Base-by-base conservation (phyloP, 1,140 invertebrate genomes). In the Listronotus oregonensis region DNA sequence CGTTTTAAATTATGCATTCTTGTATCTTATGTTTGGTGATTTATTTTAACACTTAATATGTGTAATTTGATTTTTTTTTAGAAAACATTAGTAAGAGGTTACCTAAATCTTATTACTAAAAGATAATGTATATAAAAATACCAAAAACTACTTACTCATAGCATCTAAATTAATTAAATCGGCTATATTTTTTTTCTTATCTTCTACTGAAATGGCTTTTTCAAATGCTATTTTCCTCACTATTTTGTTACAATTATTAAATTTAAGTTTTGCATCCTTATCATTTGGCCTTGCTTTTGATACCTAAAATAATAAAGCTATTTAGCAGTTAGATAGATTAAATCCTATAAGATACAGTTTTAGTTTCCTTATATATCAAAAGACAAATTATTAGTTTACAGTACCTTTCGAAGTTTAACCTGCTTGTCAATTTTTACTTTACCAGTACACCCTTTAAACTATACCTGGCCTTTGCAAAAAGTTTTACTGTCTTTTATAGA, bases 121-220 rank as follows among this genome's bases (percentile, higher is more conserved):
- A n/a, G n/a, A n/a, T n/a, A 27, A 27, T 27, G 21, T 5, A 27
- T 27, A 27, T 27, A 3, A 27, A 27, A 27, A 27, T 49, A 3
- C 52, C 56, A 42, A 70, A 44, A 55, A 56, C 49, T 60, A 55
- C 86, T 85, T 85, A 97, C 94, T 87, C 87, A 98, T 97, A 56
- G 85, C 84, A 75, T 97, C 94, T 72, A 97, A 81, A 79, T 98
- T 90, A 68, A 98, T 91, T 60, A 82, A 83, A 64, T 97, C 94
- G 6, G 93, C 89, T 67, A 98, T 86, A 75, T 88, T 90, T 71
- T 92, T 94, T 75, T 90, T 90, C 27, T 87, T 86, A 65, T 96
- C 91, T 72, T 99, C 95, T 2, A 95, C 90, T 10, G 95, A 87
- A 75, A 99, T 99, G 1, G 98, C 98, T 81, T 95, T 96, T 79